These are phyloP conservation scores for Drosophila santomea DNA, from an alignment of 1,140 invertebrate species.

Conservation along the genomic window DNA sequence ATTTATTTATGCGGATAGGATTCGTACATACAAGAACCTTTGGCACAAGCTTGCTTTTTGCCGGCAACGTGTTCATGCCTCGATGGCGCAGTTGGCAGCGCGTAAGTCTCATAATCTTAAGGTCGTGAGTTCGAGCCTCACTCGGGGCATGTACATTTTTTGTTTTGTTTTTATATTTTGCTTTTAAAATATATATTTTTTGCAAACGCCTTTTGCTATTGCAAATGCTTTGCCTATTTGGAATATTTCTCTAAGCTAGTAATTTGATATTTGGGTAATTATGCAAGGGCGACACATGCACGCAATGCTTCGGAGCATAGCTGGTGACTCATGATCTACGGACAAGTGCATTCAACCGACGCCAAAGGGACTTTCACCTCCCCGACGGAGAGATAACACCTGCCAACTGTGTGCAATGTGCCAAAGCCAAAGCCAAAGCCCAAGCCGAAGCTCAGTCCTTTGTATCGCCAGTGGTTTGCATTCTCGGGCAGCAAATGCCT, in stretches of 20 bases:
- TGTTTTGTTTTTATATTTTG: neutral
- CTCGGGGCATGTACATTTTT: conserved; percentile 89
- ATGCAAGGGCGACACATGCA: conserved; percentile 5
- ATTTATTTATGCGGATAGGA: neutral
- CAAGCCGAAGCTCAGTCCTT: conserved; percentile 16
- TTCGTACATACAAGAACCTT: conserved; percentile 2
- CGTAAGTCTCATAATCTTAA: conserved; percentile 99
- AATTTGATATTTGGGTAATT: conserved; percentile 15
- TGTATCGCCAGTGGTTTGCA: conserved; percentile 8
- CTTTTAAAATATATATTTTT: neutral
- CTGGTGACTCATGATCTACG: conserved; percentile 17
- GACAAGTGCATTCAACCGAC: conserved; percentile 15
- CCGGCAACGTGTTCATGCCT: conserved; percentile 85
- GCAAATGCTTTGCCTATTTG: neutral
- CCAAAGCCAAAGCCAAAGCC: conserved; percentile 11
- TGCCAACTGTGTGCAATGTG: conserved; percentile 16
- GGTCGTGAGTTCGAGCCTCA: conserved; percentile 98
- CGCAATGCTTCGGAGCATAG: neutral
- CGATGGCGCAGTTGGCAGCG: conserved; percentile 97
- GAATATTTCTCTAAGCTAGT: neutral
- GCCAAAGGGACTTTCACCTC: conserved; percentile 7
- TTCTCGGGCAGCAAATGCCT: conserved; percentile 5
- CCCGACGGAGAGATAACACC: conserved; percentile 13
- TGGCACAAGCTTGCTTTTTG: conserved; percentile 5
- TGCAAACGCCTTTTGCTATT: neutral